Conservation (phyloP, 1,140 invertebrate species). For the Drosophila nigrodunni region DNA sequence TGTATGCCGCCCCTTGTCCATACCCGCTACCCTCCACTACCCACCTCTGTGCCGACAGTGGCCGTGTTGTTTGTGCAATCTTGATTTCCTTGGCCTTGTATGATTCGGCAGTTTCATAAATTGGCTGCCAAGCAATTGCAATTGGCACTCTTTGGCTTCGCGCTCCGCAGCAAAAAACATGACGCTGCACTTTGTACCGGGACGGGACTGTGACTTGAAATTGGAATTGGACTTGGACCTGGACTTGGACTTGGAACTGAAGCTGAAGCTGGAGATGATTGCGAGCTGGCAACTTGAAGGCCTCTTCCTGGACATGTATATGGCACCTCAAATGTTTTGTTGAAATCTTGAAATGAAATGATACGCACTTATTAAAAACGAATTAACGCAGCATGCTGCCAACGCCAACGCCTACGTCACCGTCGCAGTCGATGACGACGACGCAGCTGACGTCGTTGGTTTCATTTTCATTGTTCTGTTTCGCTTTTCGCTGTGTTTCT, state of each 20-base stretch:
- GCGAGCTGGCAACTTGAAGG: constrained; percentile 7
- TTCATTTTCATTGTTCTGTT: constrained; percentile 60
- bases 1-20: not conserved
- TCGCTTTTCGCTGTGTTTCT: constrained; percentile 27
- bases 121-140: constrained; percentile 82
- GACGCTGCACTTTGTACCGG: constrained; percentile 52
- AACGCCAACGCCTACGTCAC: constrained; percentile 7
- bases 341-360: constrained; percentile 83
- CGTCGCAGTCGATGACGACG: constrained; percentile 22
- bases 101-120: constrained; percentile 81
- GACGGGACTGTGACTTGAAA: constrained; percentile 42
- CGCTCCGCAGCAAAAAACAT: constrained; percentile 32
- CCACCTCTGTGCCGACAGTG: not conserved
- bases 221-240: constrained; percentile 40
- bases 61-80: constrained; percentile 62
- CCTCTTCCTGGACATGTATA: constrained; percentile 39
- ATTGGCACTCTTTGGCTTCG: constrained; percentile 75
- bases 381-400: constrained; percentile 80
- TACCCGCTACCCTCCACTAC: not conserved
- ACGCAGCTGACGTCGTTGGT: constrained; percentile 62
- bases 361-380: constrained; percentile 83
- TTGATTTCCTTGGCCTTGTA: constrained; percentile 81
- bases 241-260: constrained; percentile 16
- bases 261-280: not conserved
- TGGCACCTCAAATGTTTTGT: constrained; percentile 46